These are phyloP conservation scores for Ophioderma brevispina DNA, from an alignment of 35 echinoderm and acorn worm species.

Conservation along the genomic window DNA sequence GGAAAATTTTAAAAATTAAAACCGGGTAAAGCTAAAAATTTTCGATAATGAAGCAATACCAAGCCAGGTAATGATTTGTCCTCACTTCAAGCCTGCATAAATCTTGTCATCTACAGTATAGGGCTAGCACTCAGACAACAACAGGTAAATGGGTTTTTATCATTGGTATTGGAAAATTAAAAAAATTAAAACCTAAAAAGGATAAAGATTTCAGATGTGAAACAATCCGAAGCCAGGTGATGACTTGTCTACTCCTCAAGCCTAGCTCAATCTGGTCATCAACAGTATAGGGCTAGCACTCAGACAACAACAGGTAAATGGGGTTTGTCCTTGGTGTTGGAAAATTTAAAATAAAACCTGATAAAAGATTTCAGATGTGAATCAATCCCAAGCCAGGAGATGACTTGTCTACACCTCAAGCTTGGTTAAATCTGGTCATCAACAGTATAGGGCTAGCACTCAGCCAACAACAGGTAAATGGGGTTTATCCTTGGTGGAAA, in stretches of 20 bases:
- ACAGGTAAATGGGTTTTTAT: slow-evolving; percentile 62
- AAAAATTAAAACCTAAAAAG: neutral
- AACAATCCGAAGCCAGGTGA: slow-evolving; percentile 87
- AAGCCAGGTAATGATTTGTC: slow-evolving; percentile 77
- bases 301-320: slow-evolving; percentile 82
- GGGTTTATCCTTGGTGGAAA: neutral
- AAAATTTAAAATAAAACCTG: neutral
- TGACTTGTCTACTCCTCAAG: slow-evolving; percentile 80
- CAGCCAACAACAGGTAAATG: slow-evolving; percentile 83
- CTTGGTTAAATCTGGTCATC: slow-evolving; percentile 87
- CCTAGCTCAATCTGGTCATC: slow-evolving; percentile 85
- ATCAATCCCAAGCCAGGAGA: slow-evolving; percentile 91
- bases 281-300: slow-evolving; percentile 86
- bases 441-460: slow-evolving; percentile 88
- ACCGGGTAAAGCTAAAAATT: neutral
- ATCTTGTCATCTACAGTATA: slow-evolving; percentile 86
- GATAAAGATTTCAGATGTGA: too few relatives aligned
- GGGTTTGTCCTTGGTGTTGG: neutral
- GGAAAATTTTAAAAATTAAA: neutral
- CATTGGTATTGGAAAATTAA: neutral
- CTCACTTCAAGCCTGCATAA: slow-evolving; percentile 84
- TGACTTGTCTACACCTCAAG: slow-evolving; percentile 83
- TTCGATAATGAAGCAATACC: too few relatives aligned
- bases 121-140: slow-evolving; percentile 72
- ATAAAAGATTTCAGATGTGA: slow-evolving; percentile 67